phyloP scores from a whole-genome alignment of 2,888 invertebrate genomes.

The Spodoptera littoralis region DNA sequence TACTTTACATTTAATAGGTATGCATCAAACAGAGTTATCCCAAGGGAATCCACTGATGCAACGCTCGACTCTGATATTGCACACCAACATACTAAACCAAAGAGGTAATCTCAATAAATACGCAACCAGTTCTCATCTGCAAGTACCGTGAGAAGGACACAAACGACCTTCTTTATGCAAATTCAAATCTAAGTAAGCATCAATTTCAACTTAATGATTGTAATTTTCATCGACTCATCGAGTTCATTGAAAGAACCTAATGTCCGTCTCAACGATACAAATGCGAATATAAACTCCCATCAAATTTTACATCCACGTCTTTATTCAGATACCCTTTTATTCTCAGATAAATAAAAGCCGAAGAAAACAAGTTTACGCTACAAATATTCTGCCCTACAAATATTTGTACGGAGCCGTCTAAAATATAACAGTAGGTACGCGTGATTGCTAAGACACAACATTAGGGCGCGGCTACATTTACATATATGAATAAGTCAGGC shows the following conservation, averaged over 20 bases:
- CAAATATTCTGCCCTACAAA: constrained; percentile 39
- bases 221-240: constrained; percentile 8
- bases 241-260: constrained; percentile 21
- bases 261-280: constrained; percentile 7
- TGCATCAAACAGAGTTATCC: too few relatives aligned
- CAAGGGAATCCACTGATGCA: too few relatives aligned
- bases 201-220: constrained; percentile 5
- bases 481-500: constrained; percentile 60
- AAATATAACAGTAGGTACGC: constrained; percentile 42
- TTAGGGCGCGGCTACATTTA: constrained; percentile 56
- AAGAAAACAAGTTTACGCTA: constrained; percentile 14
- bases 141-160: not conserved
- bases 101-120: too few relatives aligned
- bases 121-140: too few relatives aligned
- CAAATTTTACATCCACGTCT: constrained; percentile 34
- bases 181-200: constrained; percentile 10
- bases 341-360: constrained; percentile 22
- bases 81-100: too few relatives aligned
- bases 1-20: too few relatives aligned
- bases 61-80: too few relatives aligned
- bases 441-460: constrained; percentile 57
- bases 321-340: constrained; percentile 29
- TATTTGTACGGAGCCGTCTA: constrained; percentile 38
- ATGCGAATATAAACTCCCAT: constrained; percentile 24
- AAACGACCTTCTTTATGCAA: not conserved